Conservation (phyloP, 2,113 vertebrate species). For the Ophthalmolycus amberensis region DNA sequence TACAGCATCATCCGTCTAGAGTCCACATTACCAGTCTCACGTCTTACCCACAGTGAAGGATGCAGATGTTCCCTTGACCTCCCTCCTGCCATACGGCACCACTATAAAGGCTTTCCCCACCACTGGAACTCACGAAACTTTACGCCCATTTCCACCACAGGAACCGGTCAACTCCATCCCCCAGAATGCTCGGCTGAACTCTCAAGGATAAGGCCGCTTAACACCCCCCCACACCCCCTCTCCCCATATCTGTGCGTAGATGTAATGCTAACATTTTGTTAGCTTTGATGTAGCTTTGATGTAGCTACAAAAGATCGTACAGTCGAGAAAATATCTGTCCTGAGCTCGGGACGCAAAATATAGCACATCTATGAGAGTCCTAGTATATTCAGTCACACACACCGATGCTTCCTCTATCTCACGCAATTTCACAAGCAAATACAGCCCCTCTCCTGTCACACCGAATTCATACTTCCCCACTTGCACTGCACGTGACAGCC, state of each 20-base stretch:
- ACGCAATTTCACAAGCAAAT: slow-evolving; percentile 49
- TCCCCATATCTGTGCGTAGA: slow-evolving; percentile 3
- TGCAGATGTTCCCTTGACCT: slow-evolving; percentile 68
- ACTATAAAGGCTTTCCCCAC: slow-evolving; percentile 9
- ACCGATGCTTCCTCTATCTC: slow-evolving; percentile 58
- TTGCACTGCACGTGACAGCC: slow-evolving; percentile 76
- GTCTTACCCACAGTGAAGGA: slow-evolving; percentile 83
- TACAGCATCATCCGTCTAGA: not conserved
- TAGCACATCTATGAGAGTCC: slow-evolving; percentile 60
- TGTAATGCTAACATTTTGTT: slow-evolving; percentile 42
- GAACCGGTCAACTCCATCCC: slow-evolving; percentile 47
- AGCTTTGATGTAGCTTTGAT: slow-evolving; percentile 6
- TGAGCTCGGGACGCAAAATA: not conserved
- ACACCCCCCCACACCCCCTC: not conserved
- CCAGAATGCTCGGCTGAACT: slow-evolving; percentile 18
- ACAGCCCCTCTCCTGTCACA: slow-evolving; percentile 34
- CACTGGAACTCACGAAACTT: slow-evolving; percentile 26
- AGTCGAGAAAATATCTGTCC: not conserved
- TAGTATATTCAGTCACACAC: slow-evolving; percentile 72
- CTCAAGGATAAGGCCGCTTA: not conserved
- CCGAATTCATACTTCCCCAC: slow-evolving; percentile 72
- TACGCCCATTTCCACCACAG: slow-evolving; percentile 40
- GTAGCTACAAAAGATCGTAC: not conserved
- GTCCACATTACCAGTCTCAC: not conserved
- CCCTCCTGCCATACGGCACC: slow-evolving; percentile 69